Conservation (phyloP, 2,888 invertebrate species). For the Lepidocyrtinus sp. region DNA sequence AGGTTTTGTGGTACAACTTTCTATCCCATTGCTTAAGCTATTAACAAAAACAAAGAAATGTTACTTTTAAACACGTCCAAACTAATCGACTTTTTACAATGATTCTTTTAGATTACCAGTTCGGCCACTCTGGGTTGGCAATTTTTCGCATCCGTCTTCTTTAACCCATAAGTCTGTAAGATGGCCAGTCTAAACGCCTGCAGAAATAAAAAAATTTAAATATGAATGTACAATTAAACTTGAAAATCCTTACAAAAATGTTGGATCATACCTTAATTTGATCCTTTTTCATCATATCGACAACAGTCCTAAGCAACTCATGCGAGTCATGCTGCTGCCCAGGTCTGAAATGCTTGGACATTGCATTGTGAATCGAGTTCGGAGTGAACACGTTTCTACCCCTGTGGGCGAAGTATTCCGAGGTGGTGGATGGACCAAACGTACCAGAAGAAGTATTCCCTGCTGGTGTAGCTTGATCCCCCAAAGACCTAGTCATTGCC, state of each 20-base stretch:
- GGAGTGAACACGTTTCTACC: slow-evolving; percentile 59
- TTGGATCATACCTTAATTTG: slow-evolving; percentile 67
- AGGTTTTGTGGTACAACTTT: slow-evolving; percentile 72
- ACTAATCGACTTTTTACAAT: not conserved
- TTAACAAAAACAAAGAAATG: slow-evolving; percentile 19
- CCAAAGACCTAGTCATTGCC: slow-evolving; percentile 64
- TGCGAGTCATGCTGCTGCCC: slow-evolving; percentile 98
- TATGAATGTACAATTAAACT: too few relatives aligned
- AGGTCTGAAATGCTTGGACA: slow-evolving; percentile 82
- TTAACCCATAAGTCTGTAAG: slow-evolving; percentile 82
- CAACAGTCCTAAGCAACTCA: slow-evolving; percentile 82
- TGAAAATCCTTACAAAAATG: too few relatives aligned
- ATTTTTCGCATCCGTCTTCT: slow-evolving; percentile 77
- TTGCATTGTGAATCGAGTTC: slow-evolving; percentile 60
- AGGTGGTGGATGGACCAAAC: too few relatives aligned
- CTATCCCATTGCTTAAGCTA: slow-evolving; percentile 69
- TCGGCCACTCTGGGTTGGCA: slow-evolving; percentile 80
- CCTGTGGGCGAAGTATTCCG: slow-evolving; percentile 48
- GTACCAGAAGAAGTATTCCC: slow-evolving; percentile 30
- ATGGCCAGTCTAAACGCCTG: slow-evolving; percentile 88
- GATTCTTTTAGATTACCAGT: slow-evolving; percentile 49
- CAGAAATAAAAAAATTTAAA: slow-evolving; percentile 61
- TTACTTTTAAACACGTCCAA: not conserved
- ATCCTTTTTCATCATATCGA: slow-evolving; percentile 70
- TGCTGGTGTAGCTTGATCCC: slow-evolving; percentile 33